Percentiles rank a stretch among this genome's conserved stretches.
phyloP scores from a whole-genome alignment of 2,113 vertebrate genomes.

The Heterochromis multidens region DNA sequence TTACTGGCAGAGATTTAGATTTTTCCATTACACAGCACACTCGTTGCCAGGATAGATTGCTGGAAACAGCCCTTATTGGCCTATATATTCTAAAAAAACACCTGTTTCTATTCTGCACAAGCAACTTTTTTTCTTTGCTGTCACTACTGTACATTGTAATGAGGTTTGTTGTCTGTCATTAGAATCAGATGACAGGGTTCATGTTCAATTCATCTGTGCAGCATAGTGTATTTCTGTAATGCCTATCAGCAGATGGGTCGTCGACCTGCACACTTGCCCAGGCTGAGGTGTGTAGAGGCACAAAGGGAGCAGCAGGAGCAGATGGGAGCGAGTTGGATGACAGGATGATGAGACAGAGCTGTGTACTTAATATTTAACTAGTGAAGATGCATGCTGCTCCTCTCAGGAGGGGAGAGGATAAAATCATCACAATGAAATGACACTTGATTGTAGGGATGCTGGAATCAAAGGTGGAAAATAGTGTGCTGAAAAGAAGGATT shows the following conservation, averaged over 20 bases:
- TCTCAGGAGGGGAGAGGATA: not conserved
- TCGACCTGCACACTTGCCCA: slow-evolving; percentile 36
- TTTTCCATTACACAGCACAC: slow-evolving; percentile 72
- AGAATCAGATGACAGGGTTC: slow-evolving; percentile 2
- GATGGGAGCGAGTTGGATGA: slow-evolving; percentile 50
- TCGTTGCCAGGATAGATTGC: slow-evolving; percentile 5
- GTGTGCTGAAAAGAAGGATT: not conserved
- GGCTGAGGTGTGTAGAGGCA: slow-evolving; percentile 15
- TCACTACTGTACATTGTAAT: not conserved
- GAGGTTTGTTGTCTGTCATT: slow-evolving; percentile 23
- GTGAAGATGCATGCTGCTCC: slow-evolving; percentile 33
- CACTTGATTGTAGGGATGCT: slow-evolving; percentile 17
- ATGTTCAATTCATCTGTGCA: slow-evolving; percentile 12
- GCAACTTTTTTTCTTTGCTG: not conserved
- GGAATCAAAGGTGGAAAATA: slow-evolving; percentile 5
- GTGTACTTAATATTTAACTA: slow-evolving; percentile 70
- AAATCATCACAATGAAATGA: slow-evolving; percentile 23
- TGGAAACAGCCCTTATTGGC: slow-evolving; percentile 1
- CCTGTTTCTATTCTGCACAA: not conserved
- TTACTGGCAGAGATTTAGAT: slow-evolving; percentile 70
- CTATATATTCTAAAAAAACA: not conserved
- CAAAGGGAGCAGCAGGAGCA: slow-evolving; percentile 48
- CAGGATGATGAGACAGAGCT: slow-evolving; percentile 53
- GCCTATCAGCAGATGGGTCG: slow-evolving; percentile 59
- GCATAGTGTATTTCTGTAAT: slow-evolving; percentile 26